Conservation (phyloP, 1,140 invertebrate genomes). For the Argopecten irradians region DNA sequence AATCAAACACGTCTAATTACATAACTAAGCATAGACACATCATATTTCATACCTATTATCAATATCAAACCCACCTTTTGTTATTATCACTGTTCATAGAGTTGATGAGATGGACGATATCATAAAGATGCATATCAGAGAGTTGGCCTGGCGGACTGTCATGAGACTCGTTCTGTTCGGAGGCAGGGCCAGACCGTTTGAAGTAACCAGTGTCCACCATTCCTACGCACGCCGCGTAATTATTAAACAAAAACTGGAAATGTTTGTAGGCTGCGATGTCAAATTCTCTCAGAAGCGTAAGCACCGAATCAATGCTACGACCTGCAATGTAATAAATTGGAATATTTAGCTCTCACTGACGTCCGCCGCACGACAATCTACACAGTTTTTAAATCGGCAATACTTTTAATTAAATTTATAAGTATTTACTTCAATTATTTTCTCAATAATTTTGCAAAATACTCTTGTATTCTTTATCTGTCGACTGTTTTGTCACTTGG, state of each 20-base stretch:
- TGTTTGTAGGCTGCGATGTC: conserved; percentile 49
- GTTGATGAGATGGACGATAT: not conserved
- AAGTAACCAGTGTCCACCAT: conserved; percentile 64
- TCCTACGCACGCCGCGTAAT: conserved; percentile 58
- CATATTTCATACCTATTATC: not conserved
- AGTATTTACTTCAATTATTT: too few species aligned
- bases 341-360: too few species aligned
- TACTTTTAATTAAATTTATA: too few species aligned
- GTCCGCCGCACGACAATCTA: too few species aligned
- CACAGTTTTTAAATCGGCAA: too few species aligned
- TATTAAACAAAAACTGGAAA: conserved; percentile 52
- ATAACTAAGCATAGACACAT: too few species aligned
- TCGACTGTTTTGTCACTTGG: too few species aligned
- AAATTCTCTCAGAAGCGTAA: conserved; percentile 44
- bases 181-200: conserved; percentile 48
- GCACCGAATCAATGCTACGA: conserved; percentile 46
- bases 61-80: not conserved
- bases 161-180: not conserved
- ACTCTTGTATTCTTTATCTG: too few species aligned
- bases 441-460: too few species aligned
- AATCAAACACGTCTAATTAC: too few species aligned
- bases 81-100: not conserved
- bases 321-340: conserved; percentile 42
- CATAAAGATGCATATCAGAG: not conserved
- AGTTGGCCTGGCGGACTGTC: not conserved